Evolutionary conservation across 2,888 invertebrate species (phyloP).

Genomic region (Tinea pellionella): DNA sequence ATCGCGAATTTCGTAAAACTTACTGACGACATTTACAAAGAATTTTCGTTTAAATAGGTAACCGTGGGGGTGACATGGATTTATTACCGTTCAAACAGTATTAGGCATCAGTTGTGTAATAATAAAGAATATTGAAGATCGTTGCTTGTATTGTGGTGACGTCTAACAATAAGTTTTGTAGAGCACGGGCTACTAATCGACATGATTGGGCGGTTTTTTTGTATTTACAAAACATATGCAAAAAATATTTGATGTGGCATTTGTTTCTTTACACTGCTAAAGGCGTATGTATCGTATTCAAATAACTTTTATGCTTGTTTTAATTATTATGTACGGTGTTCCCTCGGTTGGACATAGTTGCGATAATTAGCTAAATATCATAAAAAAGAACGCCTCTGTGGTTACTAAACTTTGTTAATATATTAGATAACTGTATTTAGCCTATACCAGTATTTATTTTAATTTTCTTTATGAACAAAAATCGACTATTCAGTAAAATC

Average conservation of each 20-base stretch:
- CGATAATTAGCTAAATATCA: too few species aligned
- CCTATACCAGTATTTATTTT: too few species aligned
- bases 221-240: conserved; percentile 17
- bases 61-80: conserved; percentile 33
- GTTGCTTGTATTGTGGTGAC: conserved; percentile 44
- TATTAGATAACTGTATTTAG: too few species aligned
- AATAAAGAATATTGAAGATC: conserved; percentile 29
- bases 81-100: conserved; percentile 44
- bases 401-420: too few species aligned
- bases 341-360: too few species aligned
- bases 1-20: conserved; percentile 37
- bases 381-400: too few species aligned
- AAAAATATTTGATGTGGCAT: conserved; percentile 23
- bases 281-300: too few species aligned
- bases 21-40: conserved; percentile 39
- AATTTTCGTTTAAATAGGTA: conserved; percentile 48
- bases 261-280: not conserved
- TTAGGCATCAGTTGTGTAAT: conserved; percentile 48
- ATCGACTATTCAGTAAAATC: too few species aligned
- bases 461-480: too few species aligned
- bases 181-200: conserved; percentile 62
- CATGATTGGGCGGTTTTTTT: conserved; percentile 59
- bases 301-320: too few species aligned
- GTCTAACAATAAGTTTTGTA: conserved; percentile 52
- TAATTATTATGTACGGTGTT: too few species aligned